These are phyloP conservation scores for Otis tarda DNA, from an alignment of 2,113 vertebrate species.

Conservation along the genomic window DNA sequence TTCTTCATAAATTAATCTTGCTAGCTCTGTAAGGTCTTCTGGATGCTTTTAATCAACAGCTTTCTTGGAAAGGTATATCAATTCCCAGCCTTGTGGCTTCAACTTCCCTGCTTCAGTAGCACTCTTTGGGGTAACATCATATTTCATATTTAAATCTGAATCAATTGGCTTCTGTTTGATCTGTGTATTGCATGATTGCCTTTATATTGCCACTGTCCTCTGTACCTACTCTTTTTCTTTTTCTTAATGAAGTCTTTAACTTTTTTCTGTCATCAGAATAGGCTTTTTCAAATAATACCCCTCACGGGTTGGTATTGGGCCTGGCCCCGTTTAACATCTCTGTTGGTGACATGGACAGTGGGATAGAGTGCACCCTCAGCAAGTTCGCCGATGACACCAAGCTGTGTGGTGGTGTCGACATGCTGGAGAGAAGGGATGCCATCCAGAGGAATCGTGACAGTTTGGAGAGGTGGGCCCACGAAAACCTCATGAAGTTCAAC, in stretches of 20 bases:
- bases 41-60: not conserved
- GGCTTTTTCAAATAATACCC: not conserved
- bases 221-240: not conserved
- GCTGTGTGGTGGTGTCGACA: too few species aligned
- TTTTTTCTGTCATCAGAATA: not conserved
- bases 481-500: too few species aligned
- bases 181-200: not conserved
- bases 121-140: not conserved
- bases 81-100: not conserved
- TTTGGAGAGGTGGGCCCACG: too few species aligned
- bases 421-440: too few species aligned
- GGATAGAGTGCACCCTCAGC: too few species aligned
- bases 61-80: not conserved
- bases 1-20: not conserved
- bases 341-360: too few species aligned
- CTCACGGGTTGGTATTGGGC: too few species aligned
- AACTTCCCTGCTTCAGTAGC: not conserved
- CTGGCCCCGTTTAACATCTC: too few species aligned
- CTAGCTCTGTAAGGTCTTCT: not conserved
- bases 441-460: too few species aligned
- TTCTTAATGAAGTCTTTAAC: not conserved
- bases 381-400: too few species aligned
- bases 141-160: not conserved
- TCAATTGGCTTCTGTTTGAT: not conserved
- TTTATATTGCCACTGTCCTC: not conserved